Evolutionary conservation across 2,113 vertebrate genomes (phyloP).

Genomic region (Hemiprocne comata): DNA sequence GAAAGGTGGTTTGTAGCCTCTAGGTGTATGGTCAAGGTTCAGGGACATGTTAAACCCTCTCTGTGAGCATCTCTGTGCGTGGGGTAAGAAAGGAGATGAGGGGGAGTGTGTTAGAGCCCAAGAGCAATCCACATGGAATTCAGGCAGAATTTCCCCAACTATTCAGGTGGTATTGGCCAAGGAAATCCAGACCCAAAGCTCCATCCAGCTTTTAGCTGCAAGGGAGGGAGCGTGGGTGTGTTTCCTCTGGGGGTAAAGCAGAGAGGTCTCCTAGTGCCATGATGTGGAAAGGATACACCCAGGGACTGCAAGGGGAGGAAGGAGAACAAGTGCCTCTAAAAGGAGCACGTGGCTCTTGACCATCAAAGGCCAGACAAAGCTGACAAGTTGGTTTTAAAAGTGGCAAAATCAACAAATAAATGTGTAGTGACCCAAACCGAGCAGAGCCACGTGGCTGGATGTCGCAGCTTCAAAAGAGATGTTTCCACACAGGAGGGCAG

Average conservation of each 20-base stretch:
- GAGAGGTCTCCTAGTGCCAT: not conserved
- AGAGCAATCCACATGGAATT: constrained; percentile 54
- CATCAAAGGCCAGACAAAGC: not conserved
- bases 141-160: not conserved
- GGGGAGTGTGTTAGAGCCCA: not conserved
- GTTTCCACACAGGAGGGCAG: not conserved
- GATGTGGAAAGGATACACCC: not conserved
- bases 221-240: not conserved
- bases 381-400: not conserved
- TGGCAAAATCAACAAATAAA: not conserved
- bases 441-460: not conserved
- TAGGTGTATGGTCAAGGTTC: not conserved
- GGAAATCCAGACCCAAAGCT: not conserved
- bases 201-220: not conserved
- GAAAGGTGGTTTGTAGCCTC: not conserved
- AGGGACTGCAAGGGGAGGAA: not conserved
- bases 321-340: not conserved
- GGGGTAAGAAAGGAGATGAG: not conserved
- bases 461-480: not conserved
- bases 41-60: not conserved
- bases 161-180: not conserved
- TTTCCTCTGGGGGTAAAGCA: not conserved
- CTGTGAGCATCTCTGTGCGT: fast-evolving
- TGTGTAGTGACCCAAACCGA: not conserved
- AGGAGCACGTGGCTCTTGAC: not conserved